Evolutionary conservation across 2,113 vertebrate genomes (phyloP).

Genomic region (Salvelinus sp.): DNA sequence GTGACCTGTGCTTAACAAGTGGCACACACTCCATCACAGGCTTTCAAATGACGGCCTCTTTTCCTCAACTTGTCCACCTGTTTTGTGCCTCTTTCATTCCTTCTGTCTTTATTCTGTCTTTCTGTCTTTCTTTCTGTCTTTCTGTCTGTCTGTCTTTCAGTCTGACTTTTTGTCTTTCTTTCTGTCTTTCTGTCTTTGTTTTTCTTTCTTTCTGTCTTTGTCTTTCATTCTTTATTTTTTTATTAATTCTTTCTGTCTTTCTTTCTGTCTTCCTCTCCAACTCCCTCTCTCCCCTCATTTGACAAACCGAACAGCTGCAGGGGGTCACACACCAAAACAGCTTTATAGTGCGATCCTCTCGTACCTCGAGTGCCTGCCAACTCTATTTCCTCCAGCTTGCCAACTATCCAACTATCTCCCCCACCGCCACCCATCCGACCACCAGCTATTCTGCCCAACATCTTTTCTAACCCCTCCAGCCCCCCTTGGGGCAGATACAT

Average conservation of each 20-base stretch:
- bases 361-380: not conserved
- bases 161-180: too few relatives aligned
- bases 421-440: not conserved
- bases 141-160: too few relatives aligned
- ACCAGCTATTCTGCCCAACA: not conserved
- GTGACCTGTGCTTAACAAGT: not conserved
- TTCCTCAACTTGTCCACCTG: not conserved
- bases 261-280: not conserved
- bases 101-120: too few relatives aligned
- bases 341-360: constrained; percentile 8
- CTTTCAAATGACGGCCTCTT: not conserved
- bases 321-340: not conserved
- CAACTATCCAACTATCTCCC: not conserved
- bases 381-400: not conserved
- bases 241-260: not conserved
- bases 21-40: not conserved
- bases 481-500: constrained; percentile 1
- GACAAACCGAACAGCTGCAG: constrained; percentile 29
- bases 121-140: too few relatives aligned
- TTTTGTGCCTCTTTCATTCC: not conserved
- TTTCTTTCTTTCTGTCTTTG: too few relatives aligned
- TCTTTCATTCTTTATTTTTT: too few relatives aligned
- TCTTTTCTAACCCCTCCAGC: constrained; percentile 7
- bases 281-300: not conserved
- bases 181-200: too few relatives aligned